These are phyloP conservation scores for Cetoscarus ocellatus DNA, from an alignment of 2,797 vertebrate species.

Conservation along the genomic window DNA sequence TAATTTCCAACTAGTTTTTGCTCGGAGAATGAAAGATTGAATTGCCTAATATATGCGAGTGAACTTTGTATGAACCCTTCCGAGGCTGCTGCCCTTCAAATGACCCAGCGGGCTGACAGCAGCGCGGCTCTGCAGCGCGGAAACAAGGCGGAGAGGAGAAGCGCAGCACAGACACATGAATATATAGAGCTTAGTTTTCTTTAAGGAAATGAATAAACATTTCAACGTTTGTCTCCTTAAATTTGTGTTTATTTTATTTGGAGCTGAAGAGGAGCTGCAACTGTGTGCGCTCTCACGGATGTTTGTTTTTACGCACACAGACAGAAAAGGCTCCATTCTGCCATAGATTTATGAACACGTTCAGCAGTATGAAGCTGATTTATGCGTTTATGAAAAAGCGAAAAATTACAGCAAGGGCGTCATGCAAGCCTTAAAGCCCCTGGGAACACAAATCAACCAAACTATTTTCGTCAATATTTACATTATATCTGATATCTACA, in stretches of 20 bases:
- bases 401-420: not conserved
- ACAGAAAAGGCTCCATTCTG: not conserved
- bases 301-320: conserved; percentile 19
- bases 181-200: not conserved
- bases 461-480: too few relatives aligned
- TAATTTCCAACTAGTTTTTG: conserved; percentile 97
- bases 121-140: conserved; percentile 78
- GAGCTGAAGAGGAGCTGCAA: not conserved
- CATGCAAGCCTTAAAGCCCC: not conserved
- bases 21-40: conserved; percentile 96
- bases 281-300: not conserved
- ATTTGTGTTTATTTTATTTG: not conserved
- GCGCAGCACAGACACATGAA: conserved; percentile 41
- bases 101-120: conserved; percentile 99
- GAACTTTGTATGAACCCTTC: conserved; percentile 99
- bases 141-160: conserved; percentile 66
- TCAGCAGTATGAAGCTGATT: not conserved
- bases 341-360: not conserved
- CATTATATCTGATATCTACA: too few relatives aligned
- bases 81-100: conserved; percentile 99
- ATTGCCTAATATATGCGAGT: conserved; percentile 99
- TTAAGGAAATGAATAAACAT: too few relatives aligned
- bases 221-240: too few relatives aligned
- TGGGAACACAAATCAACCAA: not conserved
- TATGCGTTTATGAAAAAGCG: not conserved